A percentile compares a stretch with the other conserved stretches of the same genome.
phyloP scores from a whole-genome alignment of 2,888 invertebrate genomes.

The Andrena minutula region DNA sequence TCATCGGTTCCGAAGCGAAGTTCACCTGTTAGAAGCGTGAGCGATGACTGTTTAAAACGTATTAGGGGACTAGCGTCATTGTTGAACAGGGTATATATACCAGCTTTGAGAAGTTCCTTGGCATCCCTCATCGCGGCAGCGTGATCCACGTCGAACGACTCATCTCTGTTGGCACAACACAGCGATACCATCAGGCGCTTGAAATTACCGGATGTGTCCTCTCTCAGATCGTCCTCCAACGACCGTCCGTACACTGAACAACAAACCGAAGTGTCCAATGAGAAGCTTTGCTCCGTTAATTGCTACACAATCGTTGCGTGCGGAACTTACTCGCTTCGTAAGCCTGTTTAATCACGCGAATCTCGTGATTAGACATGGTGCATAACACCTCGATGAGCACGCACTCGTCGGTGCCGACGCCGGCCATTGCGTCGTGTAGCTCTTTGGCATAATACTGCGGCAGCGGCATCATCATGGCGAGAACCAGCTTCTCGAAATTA shows the following conservation, averaged over 20 bases:
- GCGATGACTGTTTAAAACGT: neutral
- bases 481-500: conserved; percentile 86
- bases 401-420: conserved; percentile 87
- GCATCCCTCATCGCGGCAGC: conserved; percentile 93
- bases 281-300: neutral
- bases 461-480: conserved; percentile 87
- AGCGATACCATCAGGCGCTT: conserved; percentile 95
- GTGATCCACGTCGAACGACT: conserved; percentile 91
- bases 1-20: conserved; percentile 93
- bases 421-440: conserved; percentile 86
- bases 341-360: conserved; percentile 85
- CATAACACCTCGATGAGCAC: conserved; percentile 87
- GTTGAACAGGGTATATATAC: conserved; percentile 83
- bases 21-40: conserved; percentile 85
- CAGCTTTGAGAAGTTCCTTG: conserved; percentile 91
- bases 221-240: conserved; percentile 93
- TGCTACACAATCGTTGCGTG: neutral
- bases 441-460: conserved; percentile 87
- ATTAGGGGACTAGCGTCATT: neutral
- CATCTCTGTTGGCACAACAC: conserved; percentile 92
- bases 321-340: conserved; percentile 84
- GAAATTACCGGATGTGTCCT: conserved; percentile 97
- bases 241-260: conserved; percentile 91
- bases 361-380: conserved; percentile 87
- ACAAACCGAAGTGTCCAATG: neutral